These are phyloP conservation scores for Cladopsammia gracilis DNA, from an alignment of 64 coral and sea anemone genomes.

Conservation along the genomic window DNA sequence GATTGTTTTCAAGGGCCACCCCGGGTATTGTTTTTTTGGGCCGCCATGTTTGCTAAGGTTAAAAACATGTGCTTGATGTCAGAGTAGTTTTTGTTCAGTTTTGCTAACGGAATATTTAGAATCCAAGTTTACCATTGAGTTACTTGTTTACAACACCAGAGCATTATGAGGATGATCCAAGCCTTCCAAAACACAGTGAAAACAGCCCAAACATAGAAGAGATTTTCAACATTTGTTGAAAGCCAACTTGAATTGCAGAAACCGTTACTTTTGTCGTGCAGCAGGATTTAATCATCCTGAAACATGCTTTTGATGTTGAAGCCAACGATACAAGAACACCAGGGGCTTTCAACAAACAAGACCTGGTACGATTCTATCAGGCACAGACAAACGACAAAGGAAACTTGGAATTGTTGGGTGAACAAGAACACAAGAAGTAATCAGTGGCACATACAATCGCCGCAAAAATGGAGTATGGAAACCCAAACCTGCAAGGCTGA, in stretches of 20 bases:
- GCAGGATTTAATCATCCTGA: conserved; percentile 17
- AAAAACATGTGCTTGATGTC: too few species aligned
- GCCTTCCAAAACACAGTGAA: conserved; percentile 32
- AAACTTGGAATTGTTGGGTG: not conserved
- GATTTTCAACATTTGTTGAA: conserved; percentile 56
- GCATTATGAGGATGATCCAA: conserved; percentile 30
- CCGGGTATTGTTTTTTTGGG: too few species aligned
- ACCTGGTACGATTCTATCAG: conserved; percentile 71
- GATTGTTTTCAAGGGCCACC: too few species aligned
- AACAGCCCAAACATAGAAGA: conserved; percentile 38
- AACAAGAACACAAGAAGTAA: too few species aligned
- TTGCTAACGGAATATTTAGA: too few species aligned
- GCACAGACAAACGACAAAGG: conserved; percentile 37
- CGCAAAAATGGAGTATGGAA: conserved; percentile 45
- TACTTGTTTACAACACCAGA: too few species aligned
- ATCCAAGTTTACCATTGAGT: too few species aligned
- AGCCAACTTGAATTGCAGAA: conserved; percentile 52
- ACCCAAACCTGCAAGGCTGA: conserved; percentile 34
- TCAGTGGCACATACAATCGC: too few species aligned
- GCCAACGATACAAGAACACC: conserved; percentile 56
- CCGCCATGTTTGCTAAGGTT: too few species aligned
- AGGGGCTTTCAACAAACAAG: conserved; percentile 66
- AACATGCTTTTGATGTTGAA: conserved; percentile 58
- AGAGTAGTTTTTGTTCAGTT: too few species aligned
- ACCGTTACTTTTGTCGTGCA: conserved; percentile 69